A percentile compares a stretch with the other conserved stretches of the same genome.
phyloP scores from a whole-genome alignment of 2,113 vertebrate genomes.

The Tiliqua scincoides region DNA sequence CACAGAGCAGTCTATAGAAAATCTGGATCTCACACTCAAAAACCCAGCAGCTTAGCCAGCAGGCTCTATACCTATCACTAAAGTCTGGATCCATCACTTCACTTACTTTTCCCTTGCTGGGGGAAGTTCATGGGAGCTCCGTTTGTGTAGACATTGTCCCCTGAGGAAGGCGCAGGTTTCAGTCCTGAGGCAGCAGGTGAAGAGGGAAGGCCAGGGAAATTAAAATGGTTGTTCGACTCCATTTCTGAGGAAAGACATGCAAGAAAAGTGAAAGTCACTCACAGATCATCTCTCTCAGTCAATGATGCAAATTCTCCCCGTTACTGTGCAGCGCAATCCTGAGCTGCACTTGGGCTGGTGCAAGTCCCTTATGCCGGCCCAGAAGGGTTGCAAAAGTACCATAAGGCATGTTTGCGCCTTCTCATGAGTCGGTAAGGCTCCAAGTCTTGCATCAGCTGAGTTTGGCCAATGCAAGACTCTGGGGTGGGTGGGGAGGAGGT shows the following conservation, averaged over 20 bases:
- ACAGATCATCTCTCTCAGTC: background rate
- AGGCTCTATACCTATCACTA: background rate
- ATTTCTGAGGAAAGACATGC: slow-evolving; percentile 77
- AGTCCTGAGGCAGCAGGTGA: slow-evolving; percentile 92
- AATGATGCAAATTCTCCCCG: slow-evolving; percentile 2
- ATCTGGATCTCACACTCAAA: background rate
- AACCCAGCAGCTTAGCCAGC: background rate
- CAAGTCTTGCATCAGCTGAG: too few species aligned
- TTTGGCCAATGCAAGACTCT: too few species aligned
- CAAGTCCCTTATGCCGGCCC: too few species aligned
- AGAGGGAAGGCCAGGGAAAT: slow-evolving; percentile 89
- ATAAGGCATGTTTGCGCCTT: too few species aligned
- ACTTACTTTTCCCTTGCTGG: slow-evolving; percentile 93
- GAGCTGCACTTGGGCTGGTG: too few species aligned
- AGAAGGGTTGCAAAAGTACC: too few species aligned
- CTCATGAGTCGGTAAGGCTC: too few species aligned
- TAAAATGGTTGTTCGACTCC: slow-evolving; percentile 95
- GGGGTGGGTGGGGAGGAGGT: too few species aligned
- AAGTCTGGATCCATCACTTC: fast-evolving
- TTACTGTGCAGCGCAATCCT: too few species aligned
- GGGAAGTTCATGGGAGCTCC: slow-evolving; percentile 90
- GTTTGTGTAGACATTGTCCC: slow-evolving; percentile 91
- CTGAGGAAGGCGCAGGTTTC: slow-evolving; percentile 90
- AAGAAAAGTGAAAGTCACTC: slow-evolving; percentile 16
- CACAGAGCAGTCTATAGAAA: background rate